These are phyloP conservation scores for Lepus oiostolus DNA, from an alignment of 2,797 vertebrate species.

Conservation along the genomic window DNA sequence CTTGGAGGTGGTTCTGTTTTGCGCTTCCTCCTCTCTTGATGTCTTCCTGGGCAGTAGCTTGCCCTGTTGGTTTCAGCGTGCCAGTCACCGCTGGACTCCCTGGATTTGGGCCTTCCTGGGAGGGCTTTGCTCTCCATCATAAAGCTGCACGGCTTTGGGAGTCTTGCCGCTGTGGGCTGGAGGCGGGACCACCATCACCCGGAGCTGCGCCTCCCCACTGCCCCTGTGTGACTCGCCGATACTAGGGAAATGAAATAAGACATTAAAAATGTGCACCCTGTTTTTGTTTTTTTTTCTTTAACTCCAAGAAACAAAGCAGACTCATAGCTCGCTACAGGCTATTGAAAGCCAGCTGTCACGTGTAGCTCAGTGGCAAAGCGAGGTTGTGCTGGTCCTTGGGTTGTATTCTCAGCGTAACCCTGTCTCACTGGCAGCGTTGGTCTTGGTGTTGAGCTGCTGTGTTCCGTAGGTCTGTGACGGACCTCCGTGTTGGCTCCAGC, in stretches of 20 bases:
- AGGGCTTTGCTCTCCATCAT: background rate
- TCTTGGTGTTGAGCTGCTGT: background rate
- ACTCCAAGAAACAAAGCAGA: background rate
- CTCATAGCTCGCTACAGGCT: background rate
- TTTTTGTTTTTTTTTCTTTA: background rate
- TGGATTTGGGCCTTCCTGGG: background rate
- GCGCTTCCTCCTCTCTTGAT: background rate
- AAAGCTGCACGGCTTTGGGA: background rate
- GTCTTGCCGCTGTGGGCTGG: background rate
- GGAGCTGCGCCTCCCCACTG: background rate
- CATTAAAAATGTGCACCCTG: background rate
- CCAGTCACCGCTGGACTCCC: background rate
- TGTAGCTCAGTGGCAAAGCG: background rate
- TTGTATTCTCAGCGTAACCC: no score
- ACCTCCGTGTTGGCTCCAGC: background rate
- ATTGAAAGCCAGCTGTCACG: background rate
- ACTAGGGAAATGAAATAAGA: background rate
- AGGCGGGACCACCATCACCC: background rate
- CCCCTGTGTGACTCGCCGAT: background rate
- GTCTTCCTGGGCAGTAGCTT: background rate
- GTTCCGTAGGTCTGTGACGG: background rate
- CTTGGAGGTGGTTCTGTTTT: background rate
- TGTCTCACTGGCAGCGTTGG: background rate
- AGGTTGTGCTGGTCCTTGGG: background rate
- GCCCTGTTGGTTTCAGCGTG: background rate